These are phyloP conservation scores for Platyrinchus mystaceus DNA, from an alignment of 2,797 vertebrate genomes.

Conservation along the genomic window DNA sequence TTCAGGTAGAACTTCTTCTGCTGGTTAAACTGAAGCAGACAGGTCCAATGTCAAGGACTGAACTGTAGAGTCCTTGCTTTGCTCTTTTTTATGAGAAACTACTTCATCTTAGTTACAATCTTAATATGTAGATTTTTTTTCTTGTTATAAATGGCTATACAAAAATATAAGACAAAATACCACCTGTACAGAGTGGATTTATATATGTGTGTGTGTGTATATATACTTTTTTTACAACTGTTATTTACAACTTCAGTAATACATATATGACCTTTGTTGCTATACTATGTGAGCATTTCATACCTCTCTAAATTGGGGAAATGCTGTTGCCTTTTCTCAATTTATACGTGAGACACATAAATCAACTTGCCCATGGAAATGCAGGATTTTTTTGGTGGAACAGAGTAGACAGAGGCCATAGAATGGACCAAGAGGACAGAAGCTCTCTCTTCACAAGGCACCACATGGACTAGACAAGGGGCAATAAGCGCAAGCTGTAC, in stretches of 20 bases:
- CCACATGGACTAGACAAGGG: neutral
- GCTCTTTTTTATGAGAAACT: neutral
- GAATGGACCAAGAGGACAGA: neutral
- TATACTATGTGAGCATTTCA: neutral
- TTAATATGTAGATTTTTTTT: neutral
- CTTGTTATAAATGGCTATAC: neutral
- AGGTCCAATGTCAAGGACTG: neutral
- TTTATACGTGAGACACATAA: neutral
- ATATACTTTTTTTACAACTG: neutral
- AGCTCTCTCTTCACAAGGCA: neutral
- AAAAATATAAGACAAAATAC: neutral
- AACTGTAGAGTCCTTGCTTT: neutral
- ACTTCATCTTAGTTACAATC: neutral
- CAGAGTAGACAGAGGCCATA: neutral
- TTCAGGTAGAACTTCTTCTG: neutral
- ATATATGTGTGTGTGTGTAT: rapidly evolving
- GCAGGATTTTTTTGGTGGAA: neutral
- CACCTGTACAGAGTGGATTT: neutral
- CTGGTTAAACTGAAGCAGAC: neutral
- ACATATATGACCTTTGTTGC: neutral
- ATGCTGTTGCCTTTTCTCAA: neutral
- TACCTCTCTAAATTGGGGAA: neutral
- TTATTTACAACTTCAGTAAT: neutral
- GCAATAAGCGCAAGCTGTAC: neutral
- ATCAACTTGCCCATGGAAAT: neutral